A percentile compares a stretch with the other conserved stretches of the same genome.
Evolutionary conservation across 1,140 invertebrate species (phyloP).

Genomic region (Lysiphlebus fabarum): DNA sequence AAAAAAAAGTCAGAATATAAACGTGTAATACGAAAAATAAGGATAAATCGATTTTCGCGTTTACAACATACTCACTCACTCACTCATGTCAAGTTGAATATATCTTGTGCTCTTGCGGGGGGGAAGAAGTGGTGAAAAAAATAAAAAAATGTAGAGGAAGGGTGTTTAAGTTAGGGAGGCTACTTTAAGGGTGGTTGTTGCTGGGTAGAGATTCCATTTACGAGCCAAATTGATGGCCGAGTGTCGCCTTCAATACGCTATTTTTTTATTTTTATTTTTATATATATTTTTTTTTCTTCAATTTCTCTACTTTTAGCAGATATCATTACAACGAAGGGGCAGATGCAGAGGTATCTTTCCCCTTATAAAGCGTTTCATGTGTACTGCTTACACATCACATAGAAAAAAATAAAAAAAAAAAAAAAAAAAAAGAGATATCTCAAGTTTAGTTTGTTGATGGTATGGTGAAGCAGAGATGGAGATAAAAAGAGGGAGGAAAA

Average conservation of each 20-base stretch:
- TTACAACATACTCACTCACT: slow-evolving; percentile 9
- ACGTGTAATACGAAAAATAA: slow-evolving; percentile 1
- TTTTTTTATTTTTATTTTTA: slow-evolving; percentile 25
- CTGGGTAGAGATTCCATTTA: slow-evolving; percentile 34
- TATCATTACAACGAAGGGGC: slow-evolving; percentile 31
- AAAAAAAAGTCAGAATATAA: neutral
- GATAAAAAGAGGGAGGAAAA: too few relatives aligned
- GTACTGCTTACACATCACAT: slow-evolving; percentile 11
- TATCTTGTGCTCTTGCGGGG: neutral
- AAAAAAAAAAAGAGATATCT: neutral
- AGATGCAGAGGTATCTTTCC: slow-evolving; percentile 28
- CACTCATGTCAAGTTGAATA: neutral
- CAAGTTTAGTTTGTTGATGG: slow-evolving; percentile 17
- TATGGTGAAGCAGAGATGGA: too few relatives aligned
- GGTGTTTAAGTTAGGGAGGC: slow-evolving; percentile 12
- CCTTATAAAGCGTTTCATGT: slow-evolving; percentile 20
- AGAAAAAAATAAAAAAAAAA: too few relatives aligned
- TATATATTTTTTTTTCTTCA: slow-evolving; percentile 17
- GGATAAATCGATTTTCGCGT: slow-evolving; percentile 3
- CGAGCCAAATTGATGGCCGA: slow-evolving; percentile 43
- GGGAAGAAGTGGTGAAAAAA: neutral
- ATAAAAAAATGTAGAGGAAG: slow-evolving; percentile 9
- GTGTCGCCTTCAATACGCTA: slow-evolving; percentile 34
- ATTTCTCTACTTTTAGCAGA: slow-evolving; percentile 19
- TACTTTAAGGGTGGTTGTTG: slow-evolving; percentile 6